Evolutionary conservation across 2,113 vertebrate genomes (phyloP).

Genomic region (Alethe diademata): DNA sequence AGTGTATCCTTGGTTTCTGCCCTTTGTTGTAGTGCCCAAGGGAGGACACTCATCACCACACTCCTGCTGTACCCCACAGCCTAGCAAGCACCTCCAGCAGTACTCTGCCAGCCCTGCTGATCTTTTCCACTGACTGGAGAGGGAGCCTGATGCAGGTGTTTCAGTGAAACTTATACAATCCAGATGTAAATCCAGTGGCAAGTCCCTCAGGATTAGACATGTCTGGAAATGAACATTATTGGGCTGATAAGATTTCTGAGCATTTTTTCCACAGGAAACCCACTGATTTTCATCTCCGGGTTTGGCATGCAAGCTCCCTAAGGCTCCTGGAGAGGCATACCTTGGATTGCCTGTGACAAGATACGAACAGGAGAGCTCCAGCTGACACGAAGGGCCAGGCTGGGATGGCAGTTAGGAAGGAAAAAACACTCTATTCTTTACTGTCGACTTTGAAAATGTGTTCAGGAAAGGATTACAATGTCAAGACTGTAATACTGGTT

Average conservation of each 20-base stretch:
- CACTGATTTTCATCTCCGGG: slow-evolving; percentile 49
- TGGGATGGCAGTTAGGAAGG: slow-evolving; percentile 11
- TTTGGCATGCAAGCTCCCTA: slow-evolving; percentile 38
- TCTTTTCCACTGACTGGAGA: not conserved
- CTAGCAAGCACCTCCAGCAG: not conserved
- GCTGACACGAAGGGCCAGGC: not conserved
- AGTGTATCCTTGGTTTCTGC: not conserved
- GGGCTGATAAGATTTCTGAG: slow-evolving; percentile 62
- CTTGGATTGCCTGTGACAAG: slow-evolving; percentile 32
- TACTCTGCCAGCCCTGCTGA: not conserved
- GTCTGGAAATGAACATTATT: slow-evolving; percentile 64
- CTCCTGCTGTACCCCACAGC: not conserved
- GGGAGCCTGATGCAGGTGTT: slow-evolving; percentile 54
- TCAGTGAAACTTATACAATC: slow-evolving; percentile 49
- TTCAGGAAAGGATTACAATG: slow-evolving; percentile 45
- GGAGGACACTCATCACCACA: rapidly evolving
- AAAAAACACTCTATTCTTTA: slow-evolving; percentile 9
- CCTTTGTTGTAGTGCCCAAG: not conserved
- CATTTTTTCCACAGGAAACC: slow-evolving; percentile 64
- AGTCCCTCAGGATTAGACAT: slow-evolving; percentile 55
- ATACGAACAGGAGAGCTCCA: slow-evolving; percentile 12
- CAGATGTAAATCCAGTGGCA: slow-evolving; percentile 68
- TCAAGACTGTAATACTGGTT: slow-evolving; percentile 28
- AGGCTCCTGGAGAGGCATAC: slow-evolving; percentile 27
- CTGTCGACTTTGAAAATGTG: not conserved